Conservation (phyloP, 2,113 vertebrate species). For the Phyllostomus discolor region DNA sequence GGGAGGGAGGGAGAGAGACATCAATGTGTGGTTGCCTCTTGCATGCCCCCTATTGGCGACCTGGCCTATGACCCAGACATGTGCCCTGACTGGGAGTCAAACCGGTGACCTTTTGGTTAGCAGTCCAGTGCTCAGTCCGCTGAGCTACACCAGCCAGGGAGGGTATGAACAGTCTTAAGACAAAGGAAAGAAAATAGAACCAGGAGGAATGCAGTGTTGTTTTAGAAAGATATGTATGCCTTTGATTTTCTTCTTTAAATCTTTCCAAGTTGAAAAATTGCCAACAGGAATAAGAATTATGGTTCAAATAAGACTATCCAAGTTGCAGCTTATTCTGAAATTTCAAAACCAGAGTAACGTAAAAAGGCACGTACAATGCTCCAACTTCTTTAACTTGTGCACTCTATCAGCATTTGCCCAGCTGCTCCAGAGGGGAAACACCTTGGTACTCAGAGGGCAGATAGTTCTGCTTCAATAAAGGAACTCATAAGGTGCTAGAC, state of each 20-base stretch:
- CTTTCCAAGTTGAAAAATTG: background rate
- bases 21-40: too few relatives aligned
- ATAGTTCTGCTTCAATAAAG: background rate
- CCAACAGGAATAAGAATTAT: constrained; percentile 3
- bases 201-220: background rate
- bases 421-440: background rate
- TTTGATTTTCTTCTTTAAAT: constrained; percentile 45
- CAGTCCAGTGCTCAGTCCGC: too few relatives aligned
- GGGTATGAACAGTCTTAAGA: background rate
- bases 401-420: background rate
- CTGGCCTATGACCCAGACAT: too few relatives aligned
- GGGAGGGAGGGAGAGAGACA: too few relatives aligned
- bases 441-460: background rate
- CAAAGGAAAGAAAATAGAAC: background rate
- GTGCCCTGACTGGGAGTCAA: too few relatives aligned
- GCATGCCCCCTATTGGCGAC: too few relatives aligned
- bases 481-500: background rate
- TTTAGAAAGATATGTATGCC: background rate
- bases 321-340: background rate
- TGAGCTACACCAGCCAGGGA: too few relatives aligned
- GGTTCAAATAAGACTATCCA: background rate
- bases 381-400: background rate
- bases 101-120: too few relatives aligned
- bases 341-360: background rate
- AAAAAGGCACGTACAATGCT: background rate